Evolutionary conservation across 2,888 invertebrate species (phyloP).

Genomic region (Heteromyza rotundicornis): DNA sequence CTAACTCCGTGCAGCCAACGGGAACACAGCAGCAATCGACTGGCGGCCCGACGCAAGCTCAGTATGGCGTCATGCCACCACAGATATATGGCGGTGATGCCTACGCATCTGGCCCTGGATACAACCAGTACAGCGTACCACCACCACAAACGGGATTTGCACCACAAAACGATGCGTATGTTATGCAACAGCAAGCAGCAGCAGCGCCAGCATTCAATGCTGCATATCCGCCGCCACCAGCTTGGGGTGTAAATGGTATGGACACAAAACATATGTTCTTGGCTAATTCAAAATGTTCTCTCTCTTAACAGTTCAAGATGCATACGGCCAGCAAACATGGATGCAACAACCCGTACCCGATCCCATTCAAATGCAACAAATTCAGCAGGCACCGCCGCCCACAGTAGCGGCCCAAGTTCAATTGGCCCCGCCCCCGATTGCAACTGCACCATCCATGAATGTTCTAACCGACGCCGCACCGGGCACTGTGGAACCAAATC

Average conservation of each 20-base stretch:
- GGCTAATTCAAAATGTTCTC: not conserved
- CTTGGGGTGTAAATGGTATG: slow-evolving; percentile 53
- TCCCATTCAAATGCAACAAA: slow-evolving; percentile 25
- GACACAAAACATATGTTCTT: not conserved
- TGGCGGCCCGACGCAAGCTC: slow-evolving; percentile 24
- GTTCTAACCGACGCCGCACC: slow-evolving; percentile 29
- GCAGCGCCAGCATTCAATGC: slow-evolving; percentile 21
- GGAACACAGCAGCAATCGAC: slow-evolving; percentile 15
- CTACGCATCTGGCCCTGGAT: slow-evolving; percentile 42
- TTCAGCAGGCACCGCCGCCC: slow-evolving; percentile 12
- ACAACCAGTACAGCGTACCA: slow-evolving; percentile 49
- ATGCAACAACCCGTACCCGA: slow-evolving; percentile 37
- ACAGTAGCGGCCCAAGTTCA: slow-evolving; percentile 20
- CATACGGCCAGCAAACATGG: slow-evolving; percentile 52
- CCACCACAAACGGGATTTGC: slow-evolving; percentile 45
- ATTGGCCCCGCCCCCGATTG: slow-evolving; percentile 24
- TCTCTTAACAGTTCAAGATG: slow-evolving; percentile 28
- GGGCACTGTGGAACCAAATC: slow-evolving; percentile 34
- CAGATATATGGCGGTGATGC: slow-evolving; percentile 49
- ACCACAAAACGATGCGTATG: slow-evolving; percentile 38
- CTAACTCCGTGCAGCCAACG: slow-evolving; percentile 27
- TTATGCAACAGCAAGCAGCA: slow-evolving; percentile 47
- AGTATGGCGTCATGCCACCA: slow-evolving; percentile 47
- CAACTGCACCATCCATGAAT: slow-evolving; percentile 3
- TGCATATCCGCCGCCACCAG: slow-evolving; percentile 50